Evolutionary conservation across 2,113 vertebrate species (phyloP), one percentile per base, ranked within the genome.

Genomic region (Clarias magur): DNA sequence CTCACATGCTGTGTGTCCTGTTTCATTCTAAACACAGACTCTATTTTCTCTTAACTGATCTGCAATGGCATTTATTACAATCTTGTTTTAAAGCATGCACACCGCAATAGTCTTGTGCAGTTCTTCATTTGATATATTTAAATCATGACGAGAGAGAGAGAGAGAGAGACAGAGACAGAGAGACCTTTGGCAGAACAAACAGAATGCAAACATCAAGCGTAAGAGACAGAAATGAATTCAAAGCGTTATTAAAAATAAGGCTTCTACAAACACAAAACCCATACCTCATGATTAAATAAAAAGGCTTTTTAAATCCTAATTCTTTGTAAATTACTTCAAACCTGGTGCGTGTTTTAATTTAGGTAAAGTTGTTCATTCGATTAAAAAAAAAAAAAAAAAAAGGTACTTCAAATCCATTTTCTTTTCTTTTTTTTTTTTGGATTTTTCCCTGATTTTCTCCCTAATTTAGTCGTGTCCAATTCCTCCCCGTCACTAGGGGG

Each of bases 1-100:
- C 79, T 60, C 79, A 34, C 79, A 81, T 81, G 79, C 79, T 81
- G 79, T 62, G 79, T 42, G 62, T 81, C 19, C 79, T 60, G 79
- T 60, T 34, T 38, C 38, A 80, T 80, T 62, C 59, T 21, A 81
- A 62, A 81, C 57, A 34, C 30, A 62, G 79, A 42, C 27, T 21
- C 57, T 62, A 34, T 8, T 62, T 81, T 62, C 57, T 81, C 79
- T 42, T 81, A 62, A 81, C 30, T 0, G 62, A 42, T 62, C 79
- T 62, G 4, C 27, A 38, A 30, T 81, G 59, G 59, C 27, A 62
- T 81, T 57, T 81, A 38, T 62, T 21, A 60, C 79, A 80, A 2
- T 34, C 27, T 80, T 60, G 17, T 60, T 80, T 80, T 21, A 2
- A 9, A 81, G 27, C 21, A 25, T 60, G 38, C 38, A 25, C 42